phyloP scores from a whole-genome alignment of 2,113 vertebrate genomes.

The Pionites leucogaster region DNA sequence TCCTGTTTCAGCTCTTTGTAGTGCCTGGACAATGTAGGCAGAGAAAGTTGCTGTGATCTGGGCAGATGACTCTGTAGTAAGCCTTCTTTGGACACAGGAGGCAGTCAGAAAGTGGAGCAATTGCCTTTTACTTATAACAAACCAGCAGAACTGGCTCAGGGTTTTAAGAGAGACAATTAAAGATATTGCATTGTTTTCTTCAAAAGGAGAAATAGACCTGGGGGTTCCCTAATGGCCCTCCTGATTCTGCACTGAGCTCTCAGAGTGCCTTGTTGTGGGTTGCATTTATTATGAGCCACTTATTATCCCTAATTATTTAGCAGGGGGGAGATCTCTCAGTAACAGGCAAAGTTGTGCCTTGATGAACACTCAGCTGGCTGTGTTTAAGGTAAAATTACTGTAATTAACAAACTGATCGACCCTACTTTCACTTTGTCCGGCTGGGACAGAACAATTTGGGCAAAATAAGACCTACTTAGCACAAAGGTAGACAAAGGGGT shows the following conservation, averaged over 20 bases:
- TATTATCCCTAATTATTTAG: slow-evolving; percentile 73
- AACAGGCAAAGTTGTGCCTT: slow-evolving; percentile 68
- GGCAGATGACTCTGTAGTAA: background rate
- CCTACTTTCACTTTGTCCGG: slow-evolving; percentile 47
- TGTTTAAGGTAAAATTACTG: slow-evolving; percentile 82
- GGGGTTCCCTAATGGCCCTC: slow-evolving; percentile 57
- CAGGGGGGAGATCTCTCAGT: slow-evolving; percentile 72
- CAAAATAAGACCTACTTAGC: slow-evolving; percentile 49
- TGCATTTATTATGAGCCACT: slow-evolving; percentile 73
- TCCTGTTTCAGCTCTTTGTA: background rate
- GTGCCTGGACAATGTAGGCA: background rate
- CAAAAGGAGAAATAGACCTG: slow-evolving; percentile 29
- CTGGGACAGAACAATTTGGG: slow-evolving; percentile 70
- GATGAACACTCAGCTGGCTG: slow-evolving; percentile 75
- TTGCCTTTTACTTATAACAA: slow-evolving; percentile 30
- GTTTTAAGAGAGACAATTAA: slow-evolving; percentile 56
- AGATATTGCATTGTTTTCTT: slow-evolving; percentile 42
- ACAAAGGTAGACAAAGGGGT: background rate
- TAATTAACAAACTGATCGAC: slow-evolving; percentile 80
- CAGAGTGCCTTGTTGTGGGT: background rate
- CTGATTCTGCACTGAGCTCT: background rate
- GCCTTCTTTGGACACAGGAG: slow-evolving; percentile 2
- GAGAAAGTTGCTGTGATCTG: background rate
- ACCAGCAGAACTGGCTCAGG: slow-evolving; percentile 23
- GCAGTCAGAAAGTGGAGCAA: slow-evolving; percentile 13